phyloP scores from a whole-genome alignment of 2,888 invertebrate species.

The Drosophila falleni region DNA sequence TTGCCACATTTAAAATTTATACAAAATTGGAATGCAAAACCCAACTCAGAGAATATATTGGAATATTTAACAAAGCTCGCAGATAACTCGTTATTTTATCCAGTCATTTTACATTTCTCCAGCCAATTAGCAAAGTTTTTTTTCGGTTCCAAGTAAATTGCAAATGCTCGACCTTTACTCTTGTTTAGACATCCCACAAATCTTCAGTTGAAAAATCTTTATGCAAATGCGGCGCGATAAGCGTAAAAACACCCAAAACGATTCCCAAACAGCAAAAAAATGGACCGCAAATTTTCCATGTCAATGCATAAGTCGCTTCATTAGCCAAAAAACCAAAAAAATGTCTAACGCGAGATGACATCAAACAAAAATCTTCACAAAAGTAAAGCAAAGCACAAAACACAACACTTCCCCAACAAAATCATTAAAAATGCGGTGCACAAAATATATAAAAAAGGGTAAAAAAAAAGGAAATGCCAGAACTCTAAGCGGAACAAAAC shows the following conservation, averaged over 20 bases:
- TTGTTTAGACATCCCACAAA: background rate
- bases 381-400: constrained; percentile 21
- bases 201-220: constrained; percentile 22
- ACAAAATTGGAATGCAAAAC: background rate
- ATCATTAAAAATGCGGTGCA: constrained; percentile 68
- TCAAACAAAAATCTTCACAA: constrained; percentile 58
- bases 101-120: constrained; percentile 19
- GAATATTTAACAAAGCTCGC: background rate
- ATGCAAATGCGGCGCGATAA: constrained; percentile 71
- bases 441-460: constrained; percentile 22
- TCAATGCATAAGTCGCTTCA: constrained; percentile 81
- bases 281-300: constrained; percentile 78
- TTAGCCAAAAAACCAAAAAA: constrained; percentile 55
- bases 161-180: constrained; percentile 23
- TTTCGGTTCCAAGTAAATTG: constrained; percentile 10
- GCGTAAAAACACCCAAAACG: constrained; percentile 58
- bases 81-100: constrained; percentile 4
- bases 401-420: constrained; percentile 51
- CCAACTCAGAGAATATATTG: background rate
- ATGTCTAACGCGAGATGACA: constrained; percentile 56
- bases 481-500: constrained; percentile 31
- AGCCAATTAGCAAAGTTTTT: constrained; percentile 66
- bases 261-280: constrained; percentile 26
- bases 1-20: background rate
- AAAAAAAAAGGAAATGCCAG: constrained; percentile 19